Base-by-base conservation (phyloP, 2,888 invertebrate species). In the Aplocera efformata region DNA sequence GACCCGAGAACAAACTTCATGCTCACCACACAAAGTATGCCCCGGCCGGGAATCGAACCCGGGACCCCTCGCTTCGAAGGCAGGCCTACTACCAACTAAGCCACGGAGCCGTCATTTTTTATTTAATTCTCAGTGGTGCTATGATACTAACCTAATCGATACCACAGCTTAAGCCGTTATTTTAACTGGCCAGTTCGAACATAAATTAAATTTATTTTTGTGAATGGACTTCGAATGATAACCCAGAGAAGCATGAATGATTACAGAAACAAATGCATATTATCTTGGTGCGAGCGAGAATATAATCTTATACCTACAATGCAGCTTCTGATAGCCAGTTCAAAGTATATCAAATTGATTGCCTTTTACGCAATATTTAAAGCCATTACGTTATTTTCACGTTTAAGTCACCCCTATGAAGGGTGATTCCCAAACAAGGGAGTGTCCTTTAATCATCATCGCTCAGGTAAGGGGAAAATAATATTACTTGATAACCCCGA, bases 351-450 rank as follows among this genome's bases (percentile, higher is more conserved):
- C 73, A 50, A 50, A 25, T 39, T 42, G 41, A 46, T 31, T 49
- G 45, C 30, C 32, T 34, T 48, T 50, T 50, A 45, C 56, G 55
- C 31, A 48, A 47, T 43, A 45, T 29, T 26, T 49, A 26, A 41
- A 48, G 42, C 17, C 24, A 36, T 52, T 46, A 48, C 44, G 46
- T 58, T 62, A 55, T 60, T 58, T 70, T 63, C 60, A 74, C 71
- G 69, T 74, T 61, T 54, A 59, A 63, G 56, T 59, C 60, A 66
- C 72, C 74, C 76, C 59, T 58, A 31, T 41, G 49, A 50, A 70
- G 79, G 82, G 82, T 69, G 63, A 66, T 65, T 75, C 82, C 83
- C 81, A 72, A 72, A 67, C 45, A 50, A 75, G 79, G 84, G 84
- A 67, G 82, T 72, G 79, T 60, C 63, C 65, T 56, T 63, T 68